These are phyloP conservation scores for Apodemus agrarius DNA, from an alignment of 2,797 vertebrate genomes.

Conservation along the genomic window DNA sequence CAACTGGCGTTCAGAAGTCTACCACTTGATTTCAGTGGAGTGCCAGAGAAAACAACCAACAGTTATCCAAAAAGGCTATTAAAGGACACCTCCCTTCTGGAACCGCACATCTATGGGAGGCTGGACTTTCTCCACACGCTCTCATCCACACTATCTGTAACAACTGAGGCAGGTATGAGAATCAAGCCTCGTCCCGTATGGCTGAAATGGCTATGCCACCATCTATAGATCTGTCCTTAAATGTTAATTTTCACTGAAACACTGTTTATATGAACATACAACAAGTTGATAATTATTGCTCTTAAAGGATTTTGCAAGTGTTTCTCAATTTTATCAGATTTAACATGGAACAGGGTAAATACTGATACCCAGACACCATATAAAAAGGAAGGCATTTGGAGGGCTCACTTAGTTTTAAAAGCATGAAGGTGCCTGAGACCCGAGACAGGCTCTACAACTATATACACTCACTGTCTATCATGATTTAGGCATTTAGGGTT, in stretches of 20 bases:
- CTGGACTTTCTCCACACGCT: not conserved
- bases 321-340: not conserved
- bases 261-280: not conserved
- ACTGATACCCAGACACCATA: not conserved
- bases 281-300: not conserved
- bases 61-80: not conserved
- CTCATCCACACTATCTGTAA: not conserved
- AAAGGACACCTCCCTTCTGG: not conserved
- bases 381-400: not conserved
- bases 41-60: not conserved
- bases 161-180: not conserved
- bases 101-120: not conserved
- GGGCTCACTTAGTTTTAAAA: slow-evolving; percentile 18
- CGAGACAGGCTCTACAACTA: not conserved
- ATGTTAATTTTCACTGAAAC: not conserved
- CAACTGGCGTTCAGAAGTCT: not conserved
- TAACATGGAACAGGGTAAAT: not conserved
- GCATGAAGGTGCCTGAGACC: not conserved
- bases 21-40: not conserved
- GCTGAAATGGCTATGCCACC: not conserved
- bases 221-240: not conserved
- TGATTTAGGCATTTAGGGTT: not conserved
- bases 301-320: not conserved
- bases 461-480: not conserved
- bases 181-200: not conserved